Conservation (phyloP, 2,113 vertebrate genomes). For the Furnarius figulus region DNA sequence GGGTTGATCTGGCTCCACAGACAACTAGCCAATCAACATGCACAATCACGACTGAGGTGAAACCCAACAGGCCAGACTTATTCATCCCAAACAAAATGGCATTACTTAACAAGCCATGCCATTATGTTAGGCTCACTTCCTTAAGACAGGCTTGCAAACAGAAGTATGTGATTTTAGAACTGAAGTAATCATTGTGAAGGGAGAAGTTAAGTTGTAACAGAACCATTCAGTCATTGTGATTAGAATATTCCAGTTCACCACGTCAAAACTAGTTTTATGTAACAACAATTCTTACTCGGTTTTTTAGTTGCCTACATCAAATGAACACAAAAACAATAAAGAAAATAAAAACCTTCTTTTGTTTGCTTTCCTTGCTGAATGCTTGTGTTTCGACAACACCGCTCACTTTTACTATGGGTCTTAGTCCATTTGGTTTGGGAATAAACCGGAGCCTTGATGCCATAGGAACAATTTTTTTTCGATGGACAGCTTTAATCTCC, state of each 20-base stretch:
- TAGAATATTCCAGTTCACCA: neutral
- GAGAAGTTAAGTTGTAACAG: neutral
- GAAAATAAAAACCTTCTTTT: constrained; percentile 49
- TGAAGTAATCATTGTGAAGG: neutral
- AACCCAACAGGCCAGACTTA: neutral
- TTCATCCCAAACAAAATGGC: accelerated
- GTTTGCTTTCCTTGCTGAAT: neutral
- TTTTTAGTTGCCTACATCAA: neutral
- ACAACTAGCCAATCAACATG: accelerated
- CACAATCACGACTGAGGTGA: neutral
- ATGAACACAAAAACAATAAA: neutral
- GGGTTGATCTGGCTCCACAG: neutral
- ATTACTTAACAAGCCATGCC: neutral
- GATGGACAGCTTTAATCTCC: constrained; percentile 65
- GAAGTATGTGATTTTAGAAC: neutral
- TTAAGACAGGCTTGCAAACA: neutral
- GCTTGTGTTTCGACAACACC: constrained; percentile 51
- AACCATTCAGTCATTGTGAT: neutral
- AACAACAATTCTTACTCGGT: neutral
- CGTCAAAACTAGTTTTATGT: neutral
- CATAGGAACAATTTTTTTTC: constrained; percentile 40
- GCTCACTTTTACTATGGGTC: constrained; percentile 84
- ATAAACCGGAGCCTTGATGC: constrained; percentile 87
- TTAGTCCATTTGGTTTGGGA: constrained; percentile 85
- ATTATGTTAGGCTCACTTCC: neutral